phyloP scores from a whole-genome alignment of 2,888 invertebrate genomes.

The Drosophila algonquin region DNA sequence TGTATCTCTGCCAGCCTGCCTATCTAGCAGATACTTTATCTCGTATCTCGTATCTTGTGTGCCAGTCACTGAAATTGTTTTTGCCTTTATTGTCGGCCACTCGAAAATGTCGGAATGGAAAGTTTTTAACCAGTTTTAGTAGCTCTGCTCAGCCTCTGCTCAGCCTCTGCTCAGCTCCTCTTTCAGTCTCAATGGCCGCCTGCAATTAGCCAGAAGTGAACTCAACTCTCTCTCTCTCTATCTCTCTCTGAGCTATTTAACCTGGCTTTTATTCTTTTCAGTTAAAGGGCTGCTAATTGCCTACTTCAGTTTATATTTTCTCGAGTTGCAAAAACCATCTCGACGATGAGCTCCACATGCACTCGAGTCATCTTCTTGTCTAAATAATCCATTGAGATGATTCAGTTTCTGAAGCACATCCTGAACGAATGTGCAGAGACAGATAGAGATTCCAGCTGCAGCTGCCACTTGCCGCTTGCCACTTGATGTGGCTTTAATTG shows the following conservation, averaged over 20 bases:
- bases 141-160: too few relatives aligned
- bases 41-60: background rate
- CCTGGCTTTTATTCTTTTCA: slow-evolving; percentile 34
- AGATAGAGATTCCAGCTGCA: background rate
- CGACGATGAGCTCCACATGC: slow-evolving; percentile 16
- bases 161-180: slow-evolving; percentile 1
- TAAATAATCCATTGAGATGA: slow-evolving; percentile 22
- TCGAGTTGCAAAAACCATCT: slow-evolving; percentile 34
- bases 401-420: slow-evolving; percentile 27
- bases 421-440: slow-evolving; percentile 13
- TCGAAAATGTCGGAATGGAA: slow-evolving; percentile 23
- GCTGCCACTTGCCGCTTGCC: slow-evolving; percentile 21
- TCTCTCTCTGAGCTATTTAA: slow-evolving; percentile 51
- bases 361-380: slow-evolving; percentile 25
- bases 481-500: slow-evolving; percentile 38
- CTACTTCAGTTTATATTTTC: slow-evolving; percentile 54
- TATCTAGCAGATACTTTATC: background rate
- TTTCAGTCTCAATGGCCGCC: slow-evolving; percentile 60
- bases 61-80: slow-evolving; percentile 40
- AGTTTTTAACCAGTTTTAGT: slow-evolving; percentile 42
- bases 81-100: slow-evolving; percentile 44
- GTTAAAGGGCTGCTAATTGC: slow-evolving; percentile 68
- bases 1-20: slow-evolving; percentile 28
- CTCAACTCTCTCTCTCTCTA: too few relatives aligned
- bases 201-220: slow-evolving; percentile 65